Conservation (phyloP, 1,140 invertebrate genomes). For the Triops longicaudatus region DNA sequence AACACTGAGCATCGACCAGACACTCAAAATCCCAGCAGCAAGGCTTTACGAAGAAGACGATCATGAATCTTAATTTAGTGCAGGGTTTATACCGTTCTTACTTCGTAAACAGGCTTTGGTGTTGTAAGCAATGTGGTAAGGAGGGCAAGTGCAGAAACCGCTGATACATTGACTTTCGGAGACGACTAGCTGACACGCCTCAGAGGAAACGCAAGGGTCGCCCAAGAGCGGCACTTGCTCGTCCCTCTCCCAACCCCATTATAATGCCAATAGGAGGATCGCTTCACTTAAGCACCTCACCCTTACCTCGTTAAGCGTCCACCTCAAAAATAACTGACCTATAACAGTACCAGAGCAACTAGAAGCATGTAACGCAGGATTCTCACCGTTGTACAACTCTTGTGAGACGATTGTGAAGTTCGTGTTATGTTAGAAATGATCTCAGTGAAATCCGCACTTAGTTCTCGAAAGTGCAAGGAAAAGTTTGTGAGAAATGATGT, state of each 20-base stretch:
- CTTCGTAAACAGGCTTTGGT: slow-evolving; percentile 27
- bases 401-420: background rate
- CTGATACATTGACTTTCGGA: slow-evolving; percentile 21
- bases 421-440: too few species aligned
- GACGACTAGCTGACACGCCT: slow-evolving; percentile 15
- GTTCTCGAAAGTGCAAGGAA: too few species aligned
- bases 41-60: slow-evolving; percentile 50
- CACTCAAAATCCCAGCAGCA: slow-evolving; percentile 66
- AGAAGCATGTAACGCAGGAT: background rate
- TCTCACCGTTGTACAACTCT: background rate
- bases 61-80: slow-evolving; percentile 13
- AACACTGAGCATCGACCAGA: slow-evolving; percentile 60
- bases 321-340: background rate
- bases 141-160: slow-evolving; percentile 26
- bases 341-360: background rate
- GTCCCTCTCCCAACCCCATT: background rate
- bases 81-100: slow-evolving; percentile 16
- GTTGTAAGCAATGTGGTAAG: slow-evolving; percentile 26
- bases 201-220: slow-evolving; percentile 23
- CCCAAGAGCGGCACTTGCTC: slow-evolving; percentile 16
- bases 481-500: too few species aligned
- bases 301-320: too few species aligned
- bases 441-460: too few species aligned
- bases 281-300: too few species aligned
- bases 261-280: background rate